Percentiles rank a stretch among this genome's conserved stretches.
Conservation (phyloP, 2,888 invertebrate genomes). For the Pseudanteris insignis region DNA sequence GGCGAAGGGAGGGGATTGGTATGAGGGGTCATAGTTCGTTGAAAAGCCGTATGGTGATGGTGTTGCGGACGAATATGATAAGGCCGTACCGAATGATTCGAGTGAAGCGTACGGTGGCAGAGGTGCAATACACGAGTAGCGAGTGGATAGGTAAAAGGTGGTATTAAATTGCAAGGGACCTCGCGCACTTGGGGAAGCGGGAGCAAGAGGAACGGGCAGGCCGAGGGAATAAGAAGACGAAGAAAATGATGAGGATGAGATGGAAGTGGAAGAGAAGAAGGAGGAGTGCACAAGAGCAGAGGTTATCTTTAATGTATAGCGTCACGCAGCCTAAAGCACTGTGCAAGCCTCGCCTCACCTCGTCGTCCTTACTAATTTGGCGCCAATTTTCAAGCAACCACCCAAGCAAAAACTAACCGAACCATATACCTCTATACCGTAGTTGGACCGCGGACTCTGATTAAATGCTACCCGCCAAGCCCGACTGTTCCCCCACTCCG, state of each 20-base stretch:
- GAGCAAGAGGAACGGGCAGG: conserved; percentile 49
- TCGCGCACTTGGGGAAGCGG: conserved; percentile 20
- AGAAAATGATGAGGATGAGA: conserved; percentile 48
- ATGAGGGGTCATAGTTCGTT: too few species aligned
- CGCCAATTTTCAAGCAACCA: conserved; percentile 67
- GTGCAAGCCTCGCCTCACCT: conserved; percentile 58
- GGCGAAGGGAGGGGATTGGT: too few species aligned
- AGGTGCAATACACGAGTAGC: conserved; percentile 22
- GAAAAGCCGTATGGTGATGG: too few species aligned
- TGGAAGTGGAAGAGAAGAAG: conserved; percentile 19
- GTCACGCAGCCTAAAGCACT: conserved; percentile 64
- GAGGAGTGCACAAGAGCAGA: conserved; percentile 45
- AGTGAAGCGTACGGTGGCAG: conserved; percentile 35
- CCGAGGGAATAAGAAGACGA: conserved; percentile 32
- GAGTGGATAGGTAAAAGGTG: conserved; percentile 27
- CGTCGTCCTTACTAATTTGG: conserved; percentile 67
- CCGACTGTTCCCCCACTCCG: conserved; percentile 52
- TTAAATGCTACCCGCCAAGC: conserved; percentile 65
- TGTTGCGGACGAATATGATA: too few species aligned
- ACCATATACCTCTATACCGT: conserved; percentile 59
- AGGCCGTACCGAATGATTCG: conserved; percentile 24
- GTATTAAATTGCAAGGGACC: conserved; percentile 27
- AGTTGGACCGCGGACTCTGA: conserved; percentile 53
- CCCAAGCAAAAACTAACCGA: conserved; percentile 66
- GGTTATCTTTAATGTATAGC: conserved; percentile 64